These are phyloP conservation scores for Chionodraco myersi DNA, from an alignment of 2,113 vertebrate genomes.

Conservation along the genomic window DNA sequence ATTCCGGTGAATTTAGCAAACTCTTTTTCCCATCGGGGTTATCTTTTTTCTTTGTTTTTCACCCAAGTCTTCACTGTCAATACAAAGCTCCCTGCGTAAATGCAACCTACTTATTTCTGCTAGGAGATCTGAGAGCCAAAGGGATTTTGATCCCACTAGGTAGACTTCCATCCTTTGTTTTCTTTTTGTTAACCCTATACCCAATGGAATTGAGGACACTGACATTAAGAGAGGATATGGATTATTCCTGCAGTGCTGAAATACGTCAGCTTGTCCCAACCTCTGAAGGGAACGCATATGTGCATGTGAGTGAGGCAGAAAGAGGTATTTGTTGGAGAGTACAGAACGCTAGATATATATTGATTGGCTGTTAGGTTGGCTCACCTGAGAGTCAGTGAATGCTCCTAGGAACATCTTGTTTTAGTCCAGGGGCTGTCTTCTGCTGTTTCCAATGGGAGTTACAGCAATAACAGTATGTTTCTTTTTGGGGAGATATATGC, in stretches of 20 bases:
- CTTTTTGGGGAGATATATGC: constrained; percentile 42
- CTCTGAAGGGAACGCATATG: constrained; percentile 2
- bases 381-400: constrained; percentile 64
- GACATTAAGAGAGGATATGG: constrained; percentile 50
- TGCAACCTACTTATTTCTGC: constrained; percentile 50
- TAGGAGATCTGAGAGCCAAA: constrained; percentile 58
- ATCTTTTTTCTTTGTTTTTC: neutral
- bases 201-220: constrained; percentile 40
- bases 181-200: constrained; percentile 50
- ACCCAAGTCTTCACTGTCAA: constrained; percentile 36
- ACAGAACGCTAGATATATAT: constrained; percentile 63
- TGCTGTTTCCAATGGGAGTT: constrained; percentile 48
- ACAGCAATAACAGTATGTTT: constrained; percentile 43
- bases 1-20: constrained; percentile 11
- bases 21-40: constrained; percentile 37
- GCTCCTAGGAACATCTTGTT: constrained; percentile 54
- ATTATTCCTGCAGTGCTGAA: constrained; percentile 59
- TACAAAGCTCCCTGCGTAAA: constrained; percentile 50
- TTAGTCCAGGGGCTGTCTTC: constrained; percentile 43
- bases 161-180: constrained; percentile 33
- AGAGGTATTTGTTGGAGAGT: constrained; percentile 52
- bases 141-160: constrained; percentile 53
- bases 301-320: constrained; percentile 21
- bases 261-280: constrained; percentile 45
- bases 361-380: constrained; percentile 67